Conservation (phyloP, 1,140 invertebrate species). For the Pseudomyrmex concolor region DNA sequence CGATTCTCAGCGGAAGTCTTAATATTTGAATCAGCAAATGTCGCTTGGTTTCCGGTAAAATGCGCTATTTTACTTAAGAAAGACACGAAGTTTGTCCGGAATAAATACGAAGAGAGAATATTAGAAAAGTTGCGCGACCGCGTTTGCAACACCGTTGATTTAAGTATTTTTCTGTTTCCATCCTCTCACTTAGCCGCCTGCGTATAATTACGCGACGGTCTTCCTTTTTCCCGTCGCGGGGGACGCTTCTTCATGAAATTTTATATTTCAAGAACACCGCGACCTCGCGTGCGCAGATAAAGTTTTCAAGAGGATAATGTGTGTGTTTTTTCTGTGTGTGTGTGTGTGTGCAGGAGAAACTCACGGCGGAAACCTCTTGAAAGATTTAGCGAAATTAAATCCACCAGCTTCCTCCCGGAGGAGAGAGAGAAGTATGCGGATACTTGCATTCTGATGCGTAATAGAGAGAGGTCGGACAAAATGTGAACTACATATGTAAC, state of each 20-base stretch:
- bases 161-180: not conserved
- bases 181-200: not conserved
- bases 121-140: constrained; percentile 45
- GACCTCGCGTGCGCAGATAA: not conserved
- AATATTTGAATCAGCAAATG: too few relatives aligned
- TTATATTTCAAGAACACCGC: constrained; percentile 10
- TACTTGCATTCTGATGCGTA: constrained; percentile 7
- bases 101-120: constrained; percentile 41
- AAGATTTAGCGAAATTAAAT: constrained; percentile 47
- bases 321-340: not conserved
- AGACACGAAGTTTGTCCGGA: constrained; percentile 14
- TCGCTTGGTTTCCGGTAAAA: too few relatives aligned
- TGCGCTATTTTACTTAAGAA: not conserved
- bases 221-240: too few relatives aligned
- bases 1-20: too few relatives aligned
- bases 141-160: constrained; percentile 19
- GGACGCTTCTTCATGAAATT: constrained; percentile 2
- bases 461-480: constrained; percentile 12
- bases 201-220: constrained; percentile 23
- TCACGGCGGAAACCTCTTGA: not conserved
- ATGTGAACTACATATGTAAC: not conserved
- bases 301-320: constrained; percentile 38
- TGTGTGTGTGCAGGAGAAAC: not conserved
- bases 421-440: not conserved
- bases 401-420: too few relatives aligned